Percentiles rank a stretch among this genome's conserved stretches.
phyloP scores from a whole-genome alignment of 2,888 invertebrate genomes.

The Protophormia terraenovae region DNA sequence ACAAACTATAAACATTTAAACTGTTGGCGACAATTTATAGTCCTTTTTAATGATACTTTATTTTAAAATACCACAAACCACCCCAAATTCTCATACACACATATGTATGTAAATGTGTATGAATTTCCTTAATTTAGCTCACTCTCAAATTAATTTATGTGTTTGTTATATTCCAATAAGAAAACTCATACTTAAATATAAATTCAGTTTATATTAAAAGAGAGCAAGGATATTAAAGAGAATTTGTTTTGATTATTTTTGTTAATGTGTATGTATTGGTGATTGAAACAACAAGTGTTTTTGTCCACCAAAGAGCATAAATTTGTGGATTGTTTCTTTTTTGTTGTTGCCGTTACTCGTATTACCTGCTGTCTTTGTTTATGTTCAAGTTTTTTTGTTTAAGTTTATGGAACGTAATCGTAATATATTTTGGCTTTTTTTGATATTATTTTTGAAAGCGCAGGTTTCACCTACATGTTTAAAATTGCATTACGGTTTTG shows the following conservation, averaged over 20 bases:
- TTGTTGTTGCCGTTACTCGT: not conserved
- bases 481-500: not conserved
- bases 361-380: not conserved
- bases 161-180: constrained; percentile 18
- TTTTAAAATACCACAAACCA: constrained; percentile 27
- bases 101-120: no score
- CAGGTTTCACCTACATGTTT: constrained; percentile 67
- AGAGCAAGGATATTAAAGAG: constrained; percentile 52
- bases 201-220: not conserved
- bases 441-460: constrained; percentile 44
- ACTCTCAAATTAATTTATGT: not conserved
- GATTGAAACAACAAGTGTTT: constrained; percentile 64
- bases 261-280: not conserved
- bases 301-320: not conserved
- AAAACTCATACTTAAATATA: constrained; percentile 10
- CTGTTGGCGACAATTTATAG: constrained; percentile 59
- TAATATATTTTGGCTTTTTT: not conserved
- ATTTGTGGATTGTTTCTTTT: constrained; percentile 20
- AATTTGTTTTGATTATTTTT: not conserved
- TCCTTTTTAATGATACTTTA: constrained; percentile 40
- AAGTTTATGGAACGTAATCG: constrained; percentile 35
- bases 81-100: constrained; percentile 13
- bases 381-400: not conserved
- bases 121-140: not conserved
- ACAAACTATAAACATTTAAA: constrained; percentile 27